Evolutionary conservation across 2,797 vertebrate species (phyloP), one percentile per base, ranked within the genome.

Genomic region (Oryzias dopingdopingensis): DNA sequence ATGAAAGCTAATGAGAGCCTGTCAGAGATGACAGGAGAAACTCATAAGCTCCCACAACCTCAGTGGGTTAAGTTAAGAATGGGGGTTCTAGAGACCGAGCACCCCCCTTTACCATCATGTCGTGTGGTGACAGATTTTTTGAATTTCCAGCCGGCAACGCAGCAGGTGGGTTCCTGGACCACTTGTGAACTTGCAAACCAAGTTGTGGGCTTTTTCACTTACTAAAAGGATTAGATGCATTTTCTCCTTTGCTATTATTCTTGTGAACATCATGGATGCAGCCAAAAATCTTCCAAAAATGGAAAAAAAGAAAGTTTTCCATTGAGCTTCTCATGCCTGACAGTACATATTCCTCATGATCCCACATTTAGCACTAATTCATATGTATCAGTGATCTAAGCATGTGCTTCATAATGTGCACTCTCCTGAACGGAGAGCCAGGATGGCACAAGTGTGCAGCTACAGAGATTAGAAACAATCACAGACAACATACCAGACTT

Each of bases 1-100:
- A 85, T 83, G 83, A 88, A 85, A 85, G 85, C 78, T 86, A 89
- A 89, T 80, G 80, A 86, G 77, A 69, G 70, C 83, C 86, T 89
- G 88, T 90, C 89, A 89, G 56, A 64, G 70, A 63, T 74, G 83
- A 87, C 82, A 65, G 80, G 70, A 70, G 71, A 76, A 77, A 81
- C 76, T 82, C 74, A 86, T 82, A 86, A 78, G 76, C 76, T 73
- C 56, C 76, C 60, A 51, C 69, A 41, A 57, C 81, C 67, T 76
- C 37, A 17, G 59, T 47, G 55, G 71, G 53, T 60, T 67, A 58
- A 70, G 64, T 29, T 72, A 65, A 57, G 67, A 78, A 76, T 66
- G 17, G 41, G 32, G 74, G 65, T 64, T 55, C 53, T 40, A 65
- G 44, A 20, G 32, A 42, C 42, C 14, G 14, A 42, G 42, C 15